Conservation (phyloP, 2,888 invertebrate genomes). For the Hedya salicella region DNA sequence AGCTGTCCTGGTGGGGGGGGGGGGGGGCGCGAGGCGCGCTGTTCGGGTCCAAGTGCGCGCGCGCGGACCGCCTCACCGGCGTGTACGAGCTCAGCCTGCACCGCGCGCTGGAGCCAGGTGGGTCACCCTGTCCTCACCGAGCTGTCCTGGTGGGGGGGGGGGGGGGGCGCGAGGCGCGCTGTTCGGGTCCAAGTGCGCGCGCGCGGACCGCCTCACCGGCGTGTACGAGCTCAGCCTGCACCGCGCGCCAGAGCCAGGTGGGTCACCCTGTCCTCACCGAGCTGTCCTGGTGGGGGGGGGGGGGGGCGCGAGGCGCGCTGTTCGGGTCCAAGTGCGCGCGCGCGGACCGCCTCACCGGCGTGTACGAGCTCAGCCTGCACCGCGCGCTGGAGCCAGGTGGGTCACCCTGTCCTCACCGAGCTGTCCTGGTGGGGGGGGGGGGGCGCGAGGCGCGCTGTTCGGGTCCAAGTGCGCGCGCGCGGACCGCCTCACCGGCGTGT, state of each 20-base stretch:
- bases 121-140: not conserved
- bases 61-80: conserved; percentile 98
- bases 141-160: conserved; percentile 97
- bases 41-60: conserved; percentile 94
- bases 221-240: conserved; percentile 98
- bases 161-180: conserved; percentile 97
- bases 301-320: no score
- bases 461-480: conserved; percentile 95
- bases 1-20: no score
- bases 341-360: no score
- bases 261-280: not conserved
- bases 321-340: no score
- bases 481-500: conserved; percentile 98
- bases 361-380: no score
- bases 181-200: conserved; percentile 94
- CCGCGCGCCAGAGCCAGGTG: conserved; percentile 98
- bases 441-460: conserved; percentile 97
- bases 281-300: conserved; percentile 97
- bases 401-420: no score
- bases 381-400: no score
- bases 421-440: no score
- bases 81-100: conserved; percentile 98
- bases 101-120: conserved; percentile 98
- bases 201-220: conserved; percentile 98
- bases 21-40: conserved; percentile 97